Evolutionary conservation across 1,140 invertebrate genomes (phyloP).

Genomic region (Trachelipus rathkii): DNA sequence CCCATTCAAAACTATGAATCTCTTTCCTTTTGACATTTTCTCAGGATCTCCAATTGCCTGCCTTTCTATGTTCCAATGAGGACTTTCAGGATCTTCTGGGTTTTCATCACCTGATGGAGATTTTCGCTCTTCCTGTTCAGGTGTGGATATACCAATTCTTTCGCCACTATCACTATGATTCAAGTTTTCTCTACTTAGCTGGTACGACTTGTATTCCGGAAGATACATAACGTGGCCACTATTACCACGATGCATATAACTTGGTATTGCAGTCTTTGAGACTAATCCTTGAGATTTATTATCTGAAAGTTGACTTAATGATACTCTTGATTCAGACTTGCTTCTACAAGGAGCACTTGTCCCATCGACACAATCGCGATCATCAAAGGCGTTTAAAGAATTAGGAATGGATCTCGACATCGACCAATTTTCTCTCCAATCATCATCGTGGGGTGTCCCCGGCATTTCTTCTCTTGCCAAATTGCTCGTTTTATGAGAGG

Average conservation of each 20-base stretch:
- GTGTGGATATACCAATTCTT: not conserved
- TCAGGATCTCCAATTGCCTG: not conserved
- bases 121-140: constrained; percentile 40
- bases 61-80: not conserved
- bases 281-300: constrained; percentile 29
- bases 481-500: not conserved
- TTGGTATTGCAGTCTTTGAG: not conserved
- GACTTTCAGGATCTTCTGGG: constrained; percentile 39
- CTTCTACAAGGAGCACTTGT: constrained; percentile 17
- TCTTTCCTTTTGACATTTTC: not conserved
- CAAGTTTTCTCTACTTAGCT: constrained; percentile 34
- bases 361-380: constrained; percentile 34
- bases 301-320: not conserved
- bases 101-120: constrained; percentile 37
- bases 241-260: constrained; percentile 2
- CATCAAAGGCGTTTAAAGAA: constrained; percentile 63
- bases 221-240: constrained; percentile 66
- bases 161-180: not conserved
- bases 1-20: constrained; percentile 1
- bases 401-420: constrained; percentile 71
- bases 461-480: not conserved
- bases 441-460: constrained; percentile 19
- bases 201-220: constrained; percentile 59
- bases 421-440: constrained; percentile 53
- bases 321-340: not conserved